phyloP scores from a whole-genome alignment of 2,113 vertebrate genomes.

The Garra rufa region DNA sequence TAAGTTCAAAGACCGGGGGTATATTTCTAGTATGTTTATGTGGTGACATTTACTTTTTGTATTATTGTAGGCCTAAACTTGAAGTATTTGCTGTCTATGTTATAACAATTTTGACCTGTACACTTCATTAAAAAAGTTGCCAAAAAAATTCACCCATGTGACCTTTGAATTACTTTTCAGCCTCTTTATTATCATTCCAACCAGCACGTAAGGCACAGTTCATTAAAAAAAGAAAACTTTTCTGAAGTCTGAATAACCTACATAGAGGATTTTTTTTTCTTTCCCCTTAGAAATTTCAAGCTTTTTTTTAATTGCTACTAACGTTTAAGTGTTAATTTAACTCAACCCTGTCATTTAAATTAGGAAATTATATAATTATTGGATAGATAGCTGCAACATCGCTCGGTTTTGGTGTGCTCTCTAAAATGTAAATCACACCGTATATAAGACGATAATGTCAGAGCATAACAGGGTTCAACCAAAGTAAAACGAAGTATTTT shows the following conservation, averaged over 20 bases:
- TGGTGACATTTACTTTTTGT: conserved; percentile 6
- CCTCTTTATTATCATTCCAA: background rate
- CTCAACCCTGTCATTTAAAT: background rate
- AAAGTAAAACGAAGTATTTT: background rate
- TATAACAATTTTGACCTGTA: background rate
- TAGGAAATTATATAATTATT: background rate
- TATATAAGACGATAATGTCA: background rate
- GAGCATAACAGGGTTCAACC: background rate
- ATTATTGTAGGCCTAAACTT: background rate
- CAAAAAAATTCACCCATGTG: background rate
- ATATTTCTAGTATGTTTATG: background rate
- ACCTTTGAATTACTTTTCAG: background rate
- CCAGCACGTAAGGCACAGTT: background rate
- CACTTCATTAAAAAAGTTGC: background rate
- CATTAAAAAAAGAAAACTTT: background rate
- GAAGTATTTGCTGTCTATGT: background rate
- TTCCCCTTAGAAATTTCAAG: background rate
- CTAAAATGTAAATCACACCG: background rate
- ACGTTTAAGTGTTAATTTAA: background rate
- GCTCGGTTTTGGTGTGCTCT: background rate
- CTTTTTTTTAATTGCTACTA: background rate
- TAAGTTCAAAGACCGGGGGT: background rate
- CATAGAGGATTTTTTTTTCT: too few relatives aligned
- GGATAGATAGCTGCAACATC: background rate
- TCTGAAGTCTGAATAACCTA: background rate